Evolutionary conservation across 2,888 invertebrate species (phyloP), one percentile per base, ranked within the genome.

Genomic region (Andrena bucephala): DNA sequence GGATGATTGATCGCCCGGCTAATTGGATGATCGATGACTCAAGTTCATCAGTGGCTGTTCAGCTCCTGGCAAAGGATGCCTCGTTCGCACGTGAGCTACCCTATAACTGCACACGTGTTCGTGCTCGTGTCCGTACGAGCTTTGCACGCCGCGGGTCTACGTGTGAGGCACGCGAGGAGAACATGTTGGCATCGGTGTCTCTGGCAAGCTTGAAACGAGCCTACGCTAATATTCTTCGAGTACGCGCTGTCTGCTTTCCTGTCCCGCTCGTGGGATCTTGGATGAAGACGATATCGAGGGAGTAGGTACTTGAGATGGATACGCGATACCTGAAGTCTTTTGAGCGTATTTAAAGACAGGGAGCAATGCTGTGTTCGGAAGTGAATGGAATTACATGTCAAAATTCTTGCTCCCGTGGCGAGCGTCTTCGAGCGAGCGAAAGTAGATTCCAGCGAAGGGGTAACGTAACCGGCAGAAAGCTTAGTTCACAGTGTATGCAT

Each of bases 11-110:
- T 96, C 96, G 95, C 93, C 91, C 91, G 88, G 94, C 95, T 96
- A 96, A 97, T 96, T 96, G 96, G 96, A 95, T 96, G 97, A 97
- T 96, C 95, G 96, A 97, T 96, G 96, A 95, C 94, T 92, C 92
- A 90, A 92, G 91, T 91, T 92, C 90, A 90, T 92, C 91, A 90
- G 91, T 89, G 89, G 88, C 88, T 86, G 89, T 88, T 86, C 87
- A 87, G 83, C 89, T 88, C 73, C 88, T 83, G 78, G 78, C 87
- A 79, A 87, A 89, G 88, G 89, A 89, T 87, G 87, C 87, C 77
- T 83, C 81, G 84, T 74, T 81, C 87, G 85, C 88, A 84, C 88
- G 86, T 86, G 85, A 86, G 85, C 83, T 62, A 74, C 72, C 60
- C 74, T 31, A 62, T 50, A 16, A 62, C 67, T 42, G 48, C 71